Evolutionary conservation across 2,888 invertebrate species (phyloP), one percentile per base, ranked within the genome.

Genomic region (Cacoxenus indagator): DNA sequence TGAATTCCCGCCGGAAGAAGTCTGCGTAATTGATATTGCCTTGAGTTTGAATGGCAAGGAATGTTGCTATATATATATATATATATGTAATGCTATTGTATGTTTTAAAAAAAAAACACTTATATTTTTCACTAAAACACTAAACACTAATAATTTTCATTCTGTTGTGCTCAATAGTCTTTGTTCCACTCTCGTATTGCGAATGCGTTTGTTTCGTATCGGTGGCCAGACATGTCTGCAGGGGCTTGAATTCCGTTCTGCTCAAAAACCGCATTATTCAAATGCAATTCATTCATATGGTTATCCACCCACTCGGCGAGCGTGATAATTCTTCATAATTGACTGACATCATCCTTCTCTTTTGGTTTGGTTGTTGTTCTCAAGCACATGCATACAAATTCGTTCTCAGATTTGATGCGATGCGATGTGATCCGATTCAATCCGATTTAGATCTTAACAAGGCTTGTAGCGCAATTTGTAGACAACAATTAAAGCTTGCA

Each of bases 271-370:
- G n/a, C n/a, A 71, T 70, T 70, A 82, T 78, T 77, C 76, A 81
- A 78, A 80, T 83, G 75, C 81, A 75, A 79, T 55, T 55, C 62
- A 67, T 61, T 48, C 70, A 71, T 51, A 64, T 64, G 65, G 51
- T 51, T 51, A 62, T 66, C 72, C 69, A 68, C 74, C 68, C 59
- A 69, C 69, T 57, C 65, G 9, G 46, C 69, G 64, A 48, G 61
- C 68, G 76, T 75, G 76, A 75, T 78, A 81, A 82, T 84, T 84
- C 82, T 76, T 83, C 77, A 77, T 77, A 82, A 81, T 72, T 75
- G 76, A 72, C 84, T 83, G 83, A 84, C 85, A 83, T 83, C 85
- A 83, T 81, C 76, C 72, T 69, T 67, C 59, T 43, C 17, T 59
- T n/a, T 43, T 43, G 2, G 2, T 3, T 2, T 43, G n/a, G n/a